phyloP scores from a whole-genome alignment of 2,888 invertebrate genomes.

The Pilophorus perplexus region DNA sequence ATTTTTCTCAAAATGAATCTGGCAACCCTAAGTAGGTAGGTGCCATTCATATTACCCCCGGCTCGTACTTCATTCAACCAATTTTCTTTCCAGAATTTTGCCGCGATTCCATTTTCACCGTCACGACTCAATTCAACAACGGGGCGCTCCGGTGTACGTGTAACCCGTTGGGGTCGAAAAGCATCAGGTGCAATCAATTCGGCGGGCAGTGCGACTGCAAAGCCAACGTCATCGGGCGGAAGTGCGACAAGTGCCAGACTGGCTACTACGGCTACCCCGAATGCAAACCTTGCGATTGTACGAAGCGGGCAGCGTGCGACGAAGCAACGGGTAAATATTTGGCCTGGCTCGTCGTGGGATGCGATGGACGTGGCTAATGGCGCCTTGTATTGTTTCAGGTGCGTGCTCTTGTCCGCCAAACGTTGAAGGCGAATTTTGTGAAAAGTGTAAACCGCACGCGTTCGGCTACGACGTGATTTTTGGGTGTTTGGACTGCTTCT shows the following conservation, averaged over 20 bases:
- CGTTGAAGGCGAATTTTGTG: constrained; percentile 85
- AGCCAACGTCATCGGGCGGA: constrained; percentile 87
- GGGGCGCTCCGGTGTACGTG: constrained; percentile 89
- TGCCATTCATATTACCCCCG: too few species aligned
- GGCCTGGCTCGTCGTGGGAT: not conserved
- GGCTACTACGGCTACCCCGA: constrained; percentile 95
- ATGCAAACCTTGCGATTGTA: constrained; percentile 85
- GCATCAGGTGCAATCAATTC: constrained; percentile 85
- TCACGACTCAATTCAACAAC: constrained; percentile 92
- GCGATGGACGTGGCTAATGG: constrained; percentile 69
- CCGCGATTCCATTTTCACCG: constrained; percentile 83
- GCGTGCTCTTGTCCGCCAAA: constrained; percentile 89
- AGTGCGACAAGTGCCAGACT: constrained; percentile 75
- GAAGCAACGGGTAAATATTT: constrained; percentile 59
- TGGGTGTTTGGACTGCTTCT: constrained; percentile 93
- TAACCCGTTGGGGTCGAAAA: constrained; percentile 79
- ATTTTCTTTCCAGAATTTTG: constrained; percentile 72
- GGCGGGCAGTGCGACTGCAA: constrained; percentile 96
- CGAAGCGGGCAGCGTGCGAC: constrained; percentile 77
- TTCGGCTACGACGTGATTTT: constrained; percentile 91
- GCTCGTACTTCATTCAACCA: too few species aligned
- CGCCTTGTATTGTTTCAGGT: constrained; percentile 53
- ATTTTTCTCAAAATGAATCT: too few species aligned
- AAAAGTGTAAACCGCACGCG: constrained; percentile 82
- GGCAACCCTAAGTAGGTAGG: too few species aligned